Percentiles rank a stretch among this genome's conserved stretches.
phyloP scores from a whole-genome alignment of 2,797 vertebrate genomes.

The Leptodactylus fallax region DNA sequence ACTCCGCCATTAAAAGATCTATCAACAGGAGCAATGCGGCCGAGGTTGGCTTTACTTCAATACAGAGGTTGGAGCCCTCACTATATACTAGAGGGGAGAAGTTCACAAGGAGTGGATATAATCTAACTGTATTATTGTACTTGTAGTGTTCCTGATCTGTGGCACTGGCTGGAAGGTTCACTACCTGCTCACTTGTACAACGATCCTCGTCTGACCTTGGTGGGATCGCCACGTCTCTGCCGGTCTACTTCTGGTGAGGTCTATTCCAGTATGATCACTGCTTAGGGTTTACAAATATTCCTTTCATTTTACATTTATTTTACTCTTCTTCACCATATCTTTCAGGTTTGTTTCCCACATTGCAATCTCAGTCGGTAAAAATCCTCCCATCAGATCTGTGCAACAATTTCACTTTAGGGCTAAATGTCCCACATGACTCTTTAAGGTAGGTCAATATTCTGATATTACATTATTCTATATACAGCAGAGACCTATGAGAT shows the following conservation, averaged over 20 bases:
- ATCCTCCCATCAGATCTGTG: background rate
- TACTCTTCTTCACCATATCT: background rate
- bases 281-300: background rate
- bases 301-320: background rate
- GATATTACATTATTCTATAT: too few relatives aligned
- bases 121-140: background rate
- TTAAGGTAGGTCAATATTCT: conserved; percentile 27
- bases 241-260: conserved; percentile 43
- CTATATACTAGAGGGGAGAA: background rate
- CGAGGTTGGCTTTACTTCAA: conserved; percentile 69
- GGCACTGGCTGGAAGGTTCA: conserved; percentile 74
- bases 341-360: background rate
- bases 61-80: conserved; percentile 70
- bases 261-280: background rate
- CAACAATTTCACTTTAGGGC: background rate
- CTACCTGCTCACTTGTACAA: conserved; percentile 76
- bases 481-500: too few relatives aligned
- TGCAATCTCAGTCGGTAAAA: background rate
- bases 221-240: conserved; percentile 73
- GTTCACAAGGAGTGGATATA: too few relatives aligned
- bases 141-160: conserved; percentile 68
- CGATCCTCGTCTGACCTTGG: conserved; percentile 70
- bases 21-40: conserved; percentile 66
- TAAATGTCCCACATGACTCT: conserved; percentile 3
- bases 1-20: conserved; percentile 68